These are phyloP conservation scores for Phalacrocorax aristotelis DNA, from an alignment of 2,113 vertebrate species.

Conservation along the genomic window DNA sequence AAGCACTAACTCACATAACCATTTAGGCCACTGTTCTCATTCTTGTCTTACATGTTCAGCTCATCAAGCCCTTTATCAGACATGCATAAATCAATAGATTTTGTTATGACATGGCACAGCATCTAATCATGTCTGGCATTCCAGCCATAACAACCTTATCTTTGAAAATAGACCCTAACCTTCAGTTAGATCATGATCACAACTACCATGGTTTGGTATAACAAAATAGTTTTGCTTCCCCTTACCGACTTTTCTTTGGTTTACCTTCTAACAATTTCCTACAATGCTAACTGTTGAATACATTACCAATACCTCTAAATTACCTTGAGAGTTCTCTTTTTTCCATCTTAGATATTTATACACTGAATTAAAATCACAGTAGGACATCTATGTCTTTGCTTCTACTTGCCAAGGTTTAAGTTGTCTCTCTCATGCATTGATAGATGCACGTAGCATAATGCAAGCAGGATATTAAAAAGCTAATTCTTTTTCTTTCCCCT, in stretches of 20 bases:
- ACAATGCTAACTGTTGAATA: conserved; percentile 10
- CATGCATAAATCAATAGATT: neutral
- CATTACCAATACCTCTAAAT: conserved; percentile 12
- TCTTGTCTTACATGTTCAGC: neutral
- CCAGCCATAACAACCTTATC: neutral
- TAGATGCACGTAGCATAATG: neutral
- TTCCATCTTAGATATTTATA: conserved; percentile 35
- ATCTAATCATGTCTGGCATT: neutral
- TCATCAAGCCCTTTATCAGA: neutral
- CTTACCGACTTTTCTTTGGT: neutral
- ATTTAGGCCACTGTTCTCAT: neutral
- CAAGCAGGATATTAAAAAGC: conserved; percentile 52
- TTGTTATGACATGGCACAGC: neutral
- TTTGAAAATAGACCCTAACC: neutral
- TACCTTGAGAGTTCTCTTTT: neutral
- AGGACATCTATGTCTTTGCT: conserved; percentile 5
- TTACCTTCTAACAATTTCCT: conserved; percentile 1
- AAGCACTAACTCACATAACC: neutral
- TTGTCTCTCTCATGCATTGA: conserved; percentile 5
- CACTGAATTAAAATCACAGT: conserved; percentile 59
- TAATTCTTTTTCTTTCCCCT: neutral
- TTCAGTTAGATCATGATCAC: neutral
- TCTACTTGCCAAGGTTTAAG: conserved; percentile 32
- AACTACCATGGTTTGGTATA: neutral
- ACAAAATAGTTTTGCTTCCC: neutral